phyloP scores from a whole-genome alignment of 2,888 invertebrate species.

The Tryphoninae sp. region DNA sequence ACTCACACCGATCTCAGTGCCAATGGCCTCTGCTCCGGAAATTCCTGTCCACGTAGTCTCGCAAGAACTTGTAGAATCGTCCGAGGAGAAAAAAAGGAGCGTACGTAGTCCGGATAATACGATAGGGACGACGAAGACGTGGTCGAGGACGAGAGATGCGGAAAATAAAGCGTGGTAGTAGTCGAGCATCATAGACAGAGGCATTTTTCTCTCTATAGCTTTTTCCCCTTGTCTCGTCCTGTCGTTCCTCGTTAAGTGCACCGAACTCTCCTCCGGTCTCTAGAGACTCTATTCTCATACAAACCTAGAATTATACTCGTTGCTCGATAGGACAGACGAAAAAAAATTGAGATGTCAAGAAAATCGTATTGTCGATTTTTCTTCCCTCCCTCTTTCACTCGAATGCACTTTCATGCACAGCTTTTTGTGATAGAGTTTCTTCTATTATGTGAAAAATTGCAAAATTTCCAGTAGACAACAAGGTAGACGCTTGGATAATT shows the following conservation, averaged over 20 bases:
- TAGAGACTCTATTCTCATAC: slow-evolving; percentile 40
- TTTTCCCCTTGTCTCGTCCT: slow-evolving; percentile 2
- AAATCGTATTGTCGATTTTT: slow-evolving; percentile 36
- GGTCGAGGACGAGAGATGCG: slow-evolving; percentile 11
- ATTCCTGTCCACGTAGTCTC: slow-evolving; percentile 43
- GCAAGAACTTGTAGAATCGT: slow-evolving; percentile 52
- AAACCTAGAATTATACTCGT: slow-evolving; percentile 45
- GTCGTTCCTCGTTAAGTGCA: slow-evolving; percentile 34
- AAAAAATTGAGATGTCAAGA: slow-evolving; percentile 33
- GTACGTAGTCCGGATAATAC: slow-evolving; percentile 43
- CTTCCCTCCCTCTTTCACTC: slow-evolving; percentile 2
- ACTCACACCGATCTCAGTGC: slow-evolving; percentile 24
- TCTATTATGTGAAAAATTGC: slow-evolving; percentile 18
- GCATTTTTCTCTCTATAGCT: slow-evolving; percentile 34
- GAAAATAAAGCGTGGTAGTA: slow-evolving; percentile 26
- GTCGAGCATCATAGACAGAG: slow-evolving; percentile 7
- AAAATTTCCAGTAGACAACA: slow-evolving; percentile 27
- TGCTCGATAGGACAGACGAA: slow-evolving; percentile 17
- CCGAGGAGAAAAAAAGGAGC: slow-evolving; percentile 40
- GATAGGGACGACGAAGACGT: slow-evolving; percentile 32
- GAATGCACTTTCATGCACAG: neutral
- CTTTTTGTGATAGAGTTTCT: neutral
- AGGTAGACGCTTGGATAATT: slow-evolving; percentile 45
- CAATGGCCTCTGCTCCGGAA: slow-evolving; percentile 55
- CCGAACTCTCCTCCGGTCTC: slow-evolving; percentile 45